A percentile compares a stretch with the other conserved stretches of the same genome.
Conservation (phyloP, 2,888 invertebrate genomes). For the Andrena camellia region DNA sequence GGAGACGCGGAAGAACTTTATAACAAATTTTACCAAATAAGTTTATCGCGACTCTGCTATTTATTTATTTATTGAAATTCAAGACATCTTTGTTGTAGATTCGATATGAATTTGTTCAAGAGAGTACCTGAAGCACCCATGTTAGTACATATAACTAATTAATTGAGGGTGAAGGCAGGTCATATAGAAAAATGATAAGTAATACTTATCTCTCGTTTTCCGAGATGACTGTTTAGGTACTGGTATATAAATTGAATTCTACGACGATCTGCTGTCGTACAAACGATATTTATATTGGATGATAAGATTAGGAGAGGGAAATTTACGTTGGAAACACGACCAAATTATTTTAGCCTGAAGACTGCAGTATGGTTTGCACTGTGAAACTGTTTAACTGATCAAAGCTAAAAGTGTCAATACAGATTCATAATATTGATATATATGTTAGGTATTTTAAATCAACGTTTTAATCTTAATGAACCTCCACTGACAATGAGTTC, state of each 20-base stretch:
- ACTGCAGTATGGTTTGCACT: constrained; percentile 71
- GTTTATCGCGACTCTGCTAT: constrained; percentile 21
- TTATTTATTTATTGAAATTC: constrained; percentile 58
- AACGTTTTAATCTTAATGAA: not conserved
- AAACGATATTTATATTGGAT: constrained; percentile 47
- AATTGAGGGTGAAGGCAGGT: constrained; percentile 36
- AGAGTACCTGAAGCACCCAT: constrained; percentile 60
- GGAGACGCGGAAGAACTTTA: constrained; percentile 4
- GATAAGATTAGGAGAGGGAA: constrained; percentile 58
- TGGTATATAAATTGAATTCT: constrained; percentile 41
- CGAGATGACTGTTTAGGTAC: constrained; percentile 46
- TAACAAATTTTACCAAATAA: constrained; percentile 20
- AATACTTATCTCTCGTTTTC: constrained; percentile 44
- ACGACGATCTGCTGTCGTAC: constrained; percentile 32
- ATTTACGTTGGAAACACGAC: constrained; percentile 65
- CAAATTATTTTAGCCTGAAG: constrained; percentile 71
- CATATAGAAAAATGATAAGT: constrained; percentile 36
- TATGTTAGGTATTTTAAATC: not conserved
- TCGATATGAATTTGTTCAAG: constrained; percentile 46
- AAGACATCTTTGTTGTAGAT: constrained; percentile 38
- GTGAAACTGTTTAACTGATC: constrained; percentile 42
- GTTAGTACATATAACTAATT: constrained; percentile 38
- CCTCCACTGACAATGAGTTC: not conserved
- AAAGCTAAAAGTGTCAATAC: not conserved
- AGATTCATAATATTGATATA: not conserved